Evolutionary conservation across 2,888 invertebrate genomes (phyloP).

Genomic region (Lottia scabra): DNA sequence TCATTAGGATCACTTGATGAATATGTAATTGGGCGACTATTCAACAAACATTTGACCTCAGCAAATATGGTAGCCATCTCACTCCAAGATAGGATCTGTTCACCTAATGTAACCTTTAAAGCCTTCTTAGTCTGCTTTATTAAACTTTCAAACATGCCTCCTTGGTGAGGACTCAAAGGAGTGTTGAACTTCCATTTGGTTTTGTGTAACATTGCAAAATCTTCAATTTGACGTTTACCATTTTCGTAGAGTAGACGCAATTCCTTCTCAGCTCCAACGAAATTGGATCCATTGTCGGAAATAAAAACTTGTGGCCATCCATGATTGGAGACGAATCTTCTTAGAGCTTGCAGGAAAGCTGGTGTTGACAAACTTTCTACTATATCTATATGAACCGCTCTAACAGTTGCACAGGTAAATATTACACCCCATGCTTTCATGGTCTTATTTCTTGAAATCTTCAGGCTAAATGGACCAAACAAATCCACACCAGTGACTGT

Average conservation of each 20-base stretch:
- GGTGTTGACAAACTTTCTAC: background rate
- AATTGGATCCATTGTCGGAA: constrained; percentile 16
- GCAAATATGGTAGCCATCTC: constrained; percentile 20
- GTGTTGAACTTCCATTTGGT: constrained; percentile 15
- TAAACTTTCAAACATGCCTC: constrained; percentile 21
- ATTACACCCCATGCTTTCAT: constrained; percentile 2
- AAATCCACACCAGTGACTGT: constrained; percentile 11
- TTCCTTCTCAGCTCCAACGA: constrained; percentile 10
- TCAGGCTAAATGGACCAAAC: background rate
- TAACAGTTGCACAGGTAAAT: constrained; percentile 15
- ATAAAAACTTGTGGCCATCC: constrained; percentile 12
- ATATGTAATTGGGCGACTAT: constrained; percentile 21
- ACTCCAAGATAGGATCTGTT: constrained; percentile 17
- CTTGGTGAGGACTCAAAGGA: constrained; percentile 18
- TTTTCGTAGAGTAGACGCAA: constrained; percentile 7
- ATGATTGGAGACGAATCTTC: background rate
- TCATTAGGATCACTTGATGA: constrained; percentile 17
- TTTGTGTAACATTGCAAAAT: constrained; percentile 11
- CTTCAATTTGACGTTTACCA: constrained; percentile 7
- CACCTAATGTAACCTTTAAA: constrained; percentile 8
- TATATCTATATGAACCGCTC: constrained; percentile 8
- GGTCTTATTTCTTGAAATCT: constrained; percentile 6
- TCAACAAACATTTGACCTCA: constrained; percentile 16
- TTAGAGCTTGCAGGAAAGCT: constrained; percentile 5
- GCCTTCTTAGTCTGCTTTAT: constrained; percentile 18